These are phyloP conservation scores for Callionymus lyra DNA, from an alignment of 2,113 vertebrate genomes.

Conservation along the genomic window DNA sequence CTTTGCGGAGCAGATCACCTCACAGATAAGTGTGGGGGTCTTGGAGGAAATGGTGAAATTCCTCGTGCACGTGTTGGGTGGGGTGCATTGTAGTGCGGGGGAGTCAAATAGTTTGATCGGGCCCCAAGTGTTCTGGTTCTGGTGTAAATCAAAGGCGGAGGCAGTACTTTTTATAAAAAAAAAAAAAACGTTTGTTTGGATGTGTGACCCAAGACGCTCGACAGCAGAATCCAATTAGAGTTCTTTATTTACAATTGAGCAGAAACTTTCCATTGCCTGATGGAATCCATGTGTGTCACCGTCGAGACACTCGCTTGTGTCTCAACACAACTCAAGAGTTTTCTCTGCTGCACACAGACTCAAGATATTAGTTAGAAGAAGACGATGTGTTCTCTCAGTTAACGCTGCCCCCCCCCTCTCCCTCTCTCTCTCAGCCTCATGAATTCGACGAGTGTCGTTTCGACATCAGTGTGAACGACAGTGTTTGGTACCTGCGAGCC, in stretches of 20 bases:
- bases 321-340: no score
- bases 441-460: constrained; percentile 98
- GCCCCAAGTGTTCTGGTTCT: constrained; percentile 14
- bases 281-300: constrained; percentile 39
- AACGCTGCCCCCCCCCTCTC: constrained; percentile 2
- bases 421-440: constrained; percentile 74
- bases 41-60: constrained; percentile 40
- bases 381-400: no score
- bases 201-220: constrained; percentile 14
- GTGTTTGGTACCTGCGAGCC: constrained; percentile 93
- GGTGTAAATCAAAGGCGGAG: constrained; percentile 8
- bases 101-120: constrained; percentile 32
- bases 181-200: constrained; percentile 3
- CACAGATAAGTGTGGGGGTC: constrained; percentile 14
- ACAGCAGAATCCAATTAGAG: constrained; percentile 52
- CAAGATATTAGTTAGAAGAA: no score
- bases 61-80: constrained; percentile 37
- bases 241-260: constrained; percentile 35
- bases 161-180: no score
- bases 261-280: constrained; percentile 27
- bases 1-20: constrained; percentile 6
- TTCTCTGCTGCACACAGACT: no score
- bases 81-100: constrained; percentile 23
- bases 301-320: no score
- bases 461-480: constrained; percentile 97